These are phyloP conservation scores for Mylabris sibirica DNA, from an alignment of 2,888 invertebrate species.

Conservation along the genomic window DNA sequence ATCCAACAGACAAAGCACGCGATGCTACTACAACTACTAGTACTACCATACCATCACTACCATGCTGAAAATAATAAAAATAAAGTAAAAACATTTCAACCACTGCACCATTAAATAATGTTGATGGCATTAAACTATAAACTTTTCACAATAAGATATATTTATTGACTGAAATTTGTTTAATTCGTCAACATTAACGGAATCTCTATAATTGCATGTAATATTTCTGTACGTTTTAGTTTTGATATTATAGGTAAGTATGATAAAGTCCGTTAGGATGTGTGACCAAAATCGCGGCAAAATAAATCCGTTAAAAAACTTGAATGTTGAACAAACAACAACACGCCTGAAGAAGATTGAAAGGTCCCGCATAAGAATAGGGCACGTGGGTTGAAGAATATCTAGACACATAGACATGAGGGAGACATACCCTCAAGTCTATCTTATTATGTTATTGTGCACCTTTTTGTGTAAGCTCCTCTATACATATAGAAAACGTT, in stretches of 20 bases:
- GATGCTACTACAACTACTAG: conserved; percentile 17
- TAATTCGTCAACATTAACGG: not conserved
- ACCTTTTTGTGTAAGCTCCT: conserved; percentile 50
- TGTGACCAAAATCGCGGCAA: conserved; percentile 44
- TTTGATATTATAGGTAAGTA: not conserved
- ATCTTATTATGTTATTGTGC: conserved; percentile 56
- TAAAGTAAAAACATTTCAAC: not conserved
- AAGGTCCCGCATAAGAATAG: conserved; percentile 58
- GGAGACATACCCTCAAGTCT: conserved; percentile 47
- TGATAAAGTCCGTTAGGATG: conserved; percentile 9
- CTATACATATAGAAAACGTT: conserved; percentile 51
- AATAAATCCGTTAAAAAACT: conserved; percentile 52
- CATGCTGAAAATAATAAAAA: not conserved
- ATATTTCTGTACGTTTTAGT: not conserved
- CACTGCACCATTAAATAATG: conserved; percentile 14
- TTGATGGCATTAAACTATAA: conserved; percentile 13
- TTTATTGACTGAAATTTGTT: conserved; percentile 6
- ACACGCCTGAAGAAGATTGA: conserved; percentile 47
- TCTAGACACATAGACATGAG: conserved; percentile 31
- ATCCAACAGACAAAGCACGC: conserved; percentile 27
- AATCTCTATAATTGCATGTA: not conserved
- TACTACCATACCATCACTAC: not conserved
- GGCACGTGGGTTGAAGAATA: conserved; percentile 56
- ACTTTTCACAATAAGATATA: conserved; percentile 13
- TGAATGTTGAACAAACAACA: conserved; percentile 48